These are phyloP conservation scores for Lottia scabra DNA, from an alignment of 2,888 invertebrate genomes.

Conservation along the genomic window DNA sequence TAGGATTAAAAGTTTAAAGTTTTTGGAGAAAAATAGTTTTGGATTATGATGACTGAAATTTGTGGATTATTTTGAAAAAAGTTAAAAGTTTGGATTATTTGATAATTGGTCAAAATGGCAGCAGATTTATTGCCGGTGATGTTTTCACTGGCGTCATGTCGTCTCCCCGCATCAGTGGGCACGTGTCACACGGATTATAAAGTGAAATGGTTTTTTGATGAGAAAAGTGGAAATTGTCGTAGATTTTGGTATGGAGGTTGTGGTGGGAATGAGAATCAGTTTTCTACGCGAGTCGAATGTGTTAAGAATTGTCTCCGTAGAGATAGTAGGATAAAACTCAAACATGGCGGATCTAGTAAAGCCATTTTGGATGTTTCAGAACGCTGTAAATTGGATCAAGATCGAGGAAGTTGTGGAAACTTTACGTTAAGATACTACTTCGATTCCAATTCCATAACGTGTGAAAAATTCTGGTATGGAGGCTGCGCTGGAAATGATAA, in stretches of 20 bases:
- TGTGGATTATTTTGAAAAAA: no score
- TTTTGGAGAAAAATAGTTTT: no score
- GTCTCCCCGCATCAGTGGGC: conserved; percentile 16
- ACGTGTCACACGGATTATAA: conserved; percentile 2
- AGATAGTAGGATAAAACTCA: background rate
- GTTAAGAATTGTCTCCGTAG: background rate
- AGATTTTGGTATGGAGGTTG: conserved; percentile 78
- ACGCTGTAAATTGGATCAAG: conserved; percentile 65
- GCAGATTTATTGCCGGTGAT: conserved; percentile 23
- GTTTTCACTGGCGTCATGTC: conserved; percentile 24
- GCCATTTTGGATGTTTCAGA: conserved; percentile 79
- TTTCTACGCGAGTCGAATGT: conserved; percentile 11
- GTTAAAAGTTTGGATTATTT: no score
- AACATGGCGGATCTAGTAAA: conserved; percentile 19
- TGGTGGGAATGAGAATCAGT: conserved; percentile 77
- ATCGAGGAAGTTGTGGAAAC: conserved; percentile 71
- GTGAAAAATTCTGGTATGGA: conserved; percentile 80
- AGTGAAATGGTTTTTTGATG: background rate
- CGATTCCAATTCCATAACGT: conserved; percentile 74
- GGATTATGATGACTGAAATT: no score
- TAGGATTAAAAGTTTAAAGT: no score
- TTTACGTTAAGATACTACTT: conserved; percentile 57
- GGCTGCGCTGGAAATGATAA: conserved; percentile 67
- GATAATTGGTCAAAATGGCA: background rate
- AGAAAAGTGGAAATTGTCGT: conserved; percentile 71